Evolutionary conservation across 2,113 vertebrate genomes (phyloP), one percentile per base, ranked within the genome.

Genomic region (Epinephelus cyanopodus): DNA sequence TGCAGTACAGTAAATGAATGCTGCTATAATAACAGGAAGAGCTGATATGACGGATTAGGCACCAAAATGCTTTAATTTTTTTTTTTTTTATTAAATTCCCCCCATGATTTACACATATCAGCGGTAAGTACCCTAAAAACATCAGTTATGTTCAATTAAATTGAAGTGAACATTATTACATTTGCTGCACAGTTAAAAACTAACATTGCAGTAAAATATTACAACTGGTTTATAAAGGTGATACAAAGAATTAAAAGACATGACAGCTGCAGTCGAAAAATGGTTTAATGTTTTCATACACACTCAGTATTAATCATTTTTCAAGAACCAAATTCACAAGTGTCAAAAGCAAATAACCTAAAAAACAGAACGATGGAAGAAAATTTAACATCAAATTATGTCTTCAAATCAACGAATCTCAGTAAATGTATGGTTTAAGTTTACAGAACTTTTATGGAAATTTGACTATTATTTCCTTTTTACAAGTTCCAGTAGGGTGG

Each of bases 401-500:
- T 62, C 69, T 74, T 66, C 14, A 68, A 56, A 57, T 3, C 2
- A 17, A 72, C 54, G 5, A 8, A 14, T 56, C 70, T 2, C 2
- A 33, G 48, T 19, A 45, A 53, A 87, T 50, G 3, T 19, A 48
- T 61, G 1, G 3, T 39, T 47, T 39, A 42, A 50, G 19, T 54
- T 29, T 39, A 74, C 42, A 54, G 3, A 54, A 39, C 5, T 42
- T 48, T 23, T 39, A 68, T 54, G 66, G 13, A 45, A 73, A 37
- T 37, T 10, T 42, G 2, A 19, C 2, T 39, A 53, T 75, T 83
- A 90, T 91, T 95, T 95, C 71, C 93, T 93, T 71, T 92, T 71
- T 33, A 96, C 93, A 27, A 95, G 91, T 74, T 95, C 92, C 58
- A 96, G 73, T 37, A 96, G 93, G 4, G 95, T 95, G 21, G 93